Evolutionary conservation across 2,888 invertebrate genomes (phyloP), one percentile per base, ranked within the genome.

Genomic region (Drosophila demipolita): DNA sequence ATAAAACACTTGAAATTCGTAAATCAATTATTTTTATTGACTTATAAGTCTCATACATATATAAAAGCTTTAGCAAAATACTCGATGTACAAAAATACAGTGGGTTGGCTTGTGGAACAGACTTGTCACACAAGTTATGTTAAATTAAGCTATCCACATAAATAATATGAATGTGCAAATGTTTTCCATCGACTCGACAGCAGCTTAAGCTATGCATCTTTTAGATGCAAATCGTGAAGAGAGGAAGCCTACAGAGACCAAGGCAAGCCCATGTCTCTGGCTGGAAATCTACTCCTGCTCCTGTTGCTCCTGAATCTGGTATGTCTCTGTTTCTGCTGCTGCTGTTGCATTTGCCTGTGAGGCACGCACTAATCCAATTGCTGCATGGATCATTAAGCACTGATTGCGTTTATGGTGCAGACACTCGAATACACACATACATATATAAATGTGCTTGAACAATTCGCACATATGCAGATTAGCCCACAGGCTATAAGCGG

Each of bases 311-410:
- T 60, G 54, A 40, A 49, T 4, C 62, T 61, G 55, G 17, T 38
- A 26, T 55, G 33, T 33, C 42, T 29, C 62, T 64, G 36, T 59
- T 53, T 35, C 48, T 53, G 35, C 36, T 65, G 35, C 45, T 50
- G 52, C 33, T 62, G 52, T 20, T 72, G 55, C 54, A 50, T 78
- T 63, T 73, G 58, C 79, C 82, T 69, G 60, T 50, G 48, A 61
- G 70, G 75, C 77, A 77, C 61, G 55, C 76, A 80, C 84, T 87
- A 87, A 87, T 87, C 84, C 87, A 90, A 90, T 87, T 83, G 82
- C 73, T 55, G 53, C 66, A 75, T 68, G 87, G 87, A 88, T 89
- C 87, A 90, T 90, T 90, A 90, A 83, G 73, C 90, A 90, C 82
- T 78, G 87, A 87, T 89, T 87, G 82, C 87, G 83, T 81, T 77